phyloP scores from a whole-genome alignment of 2,888 invertebrate species.

The Leucophenga maculata region DNA sequence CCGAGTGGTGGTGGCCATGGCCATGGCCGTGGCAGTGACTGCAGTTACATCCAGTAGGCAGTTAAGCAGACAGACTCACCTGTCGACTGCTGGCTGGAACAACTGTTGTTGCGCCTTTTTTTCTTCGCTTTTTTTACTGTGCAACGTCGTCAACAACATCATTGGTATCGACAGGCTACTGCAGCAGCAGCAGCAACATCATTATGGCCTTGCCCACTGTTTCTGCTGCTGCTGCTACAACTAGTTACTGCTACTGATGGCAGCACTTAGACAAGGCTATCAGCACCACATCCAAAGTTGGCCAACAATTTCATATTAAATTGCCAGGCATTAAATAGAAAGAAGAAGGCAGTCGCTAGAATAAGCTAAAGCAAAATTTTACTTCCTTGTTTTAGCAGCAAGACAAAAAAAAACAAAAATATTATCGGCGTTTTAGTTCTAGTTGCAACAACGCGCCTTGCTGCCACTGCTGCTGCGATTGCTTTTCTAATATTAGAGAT shows the following conservation, averaged over 20 bases:
- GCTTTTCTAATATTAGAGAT: slow-evolving; percentile 43
- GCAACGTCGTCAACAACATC: slow-evolving; percentile 51
- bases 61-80: background rate
- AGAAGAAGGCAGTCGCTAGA: slow-evolving; percentile 36
- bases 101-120: background rate
- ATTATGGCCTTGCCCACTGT: slow-evolving; percentile 37
- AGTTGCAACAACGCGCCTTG: slow-evolving; percentile 4
- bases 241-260: slow-evolving; percentile 49
- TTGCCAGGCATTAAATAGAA: slow-evolving; percentile 67
- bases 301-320: slow-evolving; percentile 67
- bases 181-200: slow-evolving; percentile 16
- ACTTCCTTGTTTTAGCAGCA: slow-evolving; percentile 60
- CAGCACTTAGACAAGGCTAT: slow-evolving; percentile 66
- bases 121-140: background rate
- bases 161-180: slow-evolving; percentile 39
- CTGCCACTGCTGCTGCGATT: slow-evolving; percentile 18
- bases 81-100: background rate
- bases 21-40: too few relatives aligned
- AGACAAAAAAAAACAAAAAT: background rate
- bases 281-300: slow-evolving; percentile 59
- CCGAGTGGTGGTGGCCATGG: too few relatives aligned
- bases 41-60: too few relatives aligned
- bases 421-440: background rate
- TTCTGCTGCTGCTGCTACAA: background rate
- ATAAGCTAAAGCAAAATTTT: slow-evolving; percentile 41